Evolutionary conservation across 2,888 invertebrate species (phyloP), one percentile per base, ranked within the genome.

Genomic region (Sminthurides aquaticus): DNA sequence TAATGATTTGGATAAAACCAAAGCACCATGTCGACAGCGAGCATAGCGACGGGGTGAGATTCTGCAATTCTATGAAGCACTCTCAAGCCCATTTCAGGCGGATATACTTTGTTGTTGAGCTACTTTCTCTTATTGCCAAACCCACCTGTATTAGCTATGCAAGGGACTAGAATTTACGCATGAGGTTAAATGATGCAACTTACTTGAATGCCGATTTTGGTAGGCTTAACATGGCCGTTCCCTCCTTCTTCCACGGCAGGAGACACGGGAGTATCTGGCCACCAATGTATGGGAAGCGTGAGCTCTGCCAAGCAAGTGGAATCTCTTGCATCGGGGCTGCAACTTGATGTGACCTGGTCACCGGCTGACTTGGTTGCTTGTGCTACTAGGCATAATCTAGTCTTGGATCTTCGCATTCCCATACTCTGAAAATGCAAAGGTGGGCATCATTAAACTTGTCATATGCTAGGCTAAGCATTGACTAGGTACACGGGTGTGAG

Each of bases 291-390:
- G 0, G 95, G 96, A 48, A 96, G 85, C 1, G 90, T 88, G 65
- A 92, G 82, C 76, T 91, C 89, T 0, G 92, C 92, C 62, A 96
- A 83, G 77, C 95, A 96, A 0, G 93, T 94, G 0, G 93, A 91
- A 77, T 94, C 92, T 77, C 91, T 90, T 15, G 91, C 90, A 78
- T 91, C 91, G 1, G 95, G 93, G 76, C 91, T 91, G 80, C 95
- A 96, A n/a, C 91, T 89, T 0, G 93, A 89, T 61, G 90, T 89
- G 69, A 94, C 81, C 2, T 70, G 57, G 62, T 74, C 74, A 1
- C 74, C 74, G 49, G 66, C 70, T 29, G 66, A 73, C 54, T 72
- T 74, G 57, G 76, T 75, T 48, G 76, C 76, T 65, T 78, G 76
- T 1, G 78, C 79, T 64, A 73, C 72, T 3, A 75, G 70, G 60